Evolutionary conservation across 2,888 invertebrate species (phyloP).

Genomic region (Latrodectus hesperus): DNA sequence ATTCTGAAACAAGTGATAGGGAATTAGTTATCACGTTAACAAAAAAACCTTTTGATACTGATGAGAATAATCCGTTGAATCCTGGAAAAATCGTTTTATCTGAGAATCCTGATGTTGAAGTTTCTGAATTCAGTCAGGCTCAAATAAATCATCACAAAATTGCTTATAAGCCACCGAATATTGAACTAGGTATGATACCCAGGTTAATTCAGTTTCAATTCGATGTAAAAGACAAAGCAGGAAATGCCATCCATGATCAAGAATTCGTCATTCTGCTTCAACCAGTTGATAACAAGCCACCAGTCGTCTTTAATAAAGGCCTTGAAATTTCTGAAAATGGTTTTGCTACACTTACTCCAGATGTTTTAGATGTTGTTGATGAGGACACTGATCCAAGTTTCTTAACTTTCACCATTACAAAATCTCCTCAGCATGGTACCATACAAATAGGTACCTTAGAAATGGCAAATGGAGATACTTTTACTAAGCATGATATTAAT

Average conservation of each 20-base stretch:
- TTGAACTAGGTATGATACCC: constrained; percentile 74
- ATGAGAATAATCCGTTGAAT: constrained; percentile 72
- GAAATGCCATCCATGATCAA: constrained; percentile 73
- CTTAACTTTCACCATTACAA: constrained; percentile 72
- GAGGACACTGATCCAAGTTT: constrained; percentile 73
- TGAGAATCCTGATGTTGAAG: constrained; percentile 72
- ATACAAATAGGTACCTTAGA: constrained; percentile 72
- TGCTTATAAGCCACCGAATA: constrained; percentile 74
- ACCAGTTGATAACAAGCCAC: constrained; percentile 75
- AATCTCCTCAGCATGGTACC: constrained; percentile 73
- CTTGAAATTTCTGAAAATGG: constrained; percentile 73
- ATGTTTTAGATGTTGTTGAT: constrained; percentile 73
- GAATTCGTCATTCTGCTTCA: constrained; percentile 73
- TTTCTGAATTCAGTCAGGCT: constrained; percentile 74
- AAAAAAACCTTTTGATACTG: constrained; percentile 73
- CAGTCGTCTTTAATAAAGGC: constrained; percentile 73
- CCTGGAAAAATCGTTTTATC: constrained; percentile 73
- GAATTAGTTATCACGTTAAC: constrained; percentile 73
- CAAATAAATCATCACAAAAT: constrained; percentile 75
- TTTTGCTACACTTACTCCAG: constrained; percentile 72
- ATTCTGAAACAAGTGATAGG: constrained; percentile 73
- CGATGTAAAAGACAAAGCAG: constrained; percentile 74
- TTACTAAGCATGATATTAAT: constrained; percentile 73
- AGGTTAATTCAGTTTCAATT: constrained; percentile 74
- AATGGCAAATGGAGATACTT: constrained; percentile 73